Evolutionary conservation across 2,113 vertebrate genomes (phyloP).

Genomic region (Pavo muticus): DNA sequence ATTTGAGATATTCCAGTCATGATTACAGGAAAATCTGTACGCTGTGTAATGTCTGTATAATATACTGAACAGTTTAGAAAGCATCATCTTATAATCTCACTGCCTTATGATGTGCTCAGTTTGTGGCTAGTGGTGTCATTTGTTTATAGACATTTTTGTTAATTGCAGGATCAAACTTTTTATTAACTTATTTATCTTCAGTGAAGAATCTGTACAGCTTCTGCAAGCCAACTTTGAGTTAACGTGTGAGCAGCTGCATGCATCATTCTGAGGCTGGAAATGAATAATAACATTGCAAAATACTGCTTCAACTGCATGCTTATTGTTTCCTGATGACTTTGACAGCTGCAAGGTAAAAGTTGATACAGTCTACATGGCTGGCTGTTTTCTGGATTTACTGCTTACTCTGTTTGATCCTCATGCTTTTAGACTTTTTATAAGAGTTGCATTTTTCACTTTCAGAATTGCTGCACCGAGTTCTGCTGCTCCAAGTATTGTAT

Average conservation of each 20-base stretch:
- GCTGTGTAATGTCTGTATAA: not conserved
- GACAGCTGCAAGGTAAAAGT: not conserved
- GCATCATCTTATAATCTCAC: accelerated
- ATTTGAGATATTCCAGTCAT: not conserved
- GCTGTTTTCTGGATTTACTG: not conserved
- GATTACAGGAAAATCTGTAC: not conserved
- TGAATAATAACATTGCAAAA: not conserved
- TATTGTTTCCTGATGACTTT: not conserved
- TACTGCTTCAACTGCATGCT: not conserved
- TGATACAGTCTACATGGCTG: not conserved
- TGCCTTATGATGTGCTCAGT: not conserved
- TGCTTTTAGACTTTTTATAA: not conserved
- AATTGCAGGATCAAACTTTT: not conserved
- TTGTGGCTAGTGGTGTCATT: not conserved
- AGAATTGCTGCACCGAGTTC: not conserved
- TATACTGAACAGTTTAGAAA: not conserved
- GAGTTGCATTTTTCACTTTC: not conserved
- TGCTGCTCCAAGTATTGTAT: not conserved
- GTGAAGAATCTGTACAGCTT: not conserved
- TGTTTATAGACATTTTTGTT: not conserved
- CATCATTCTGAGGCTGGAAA: not conserved
- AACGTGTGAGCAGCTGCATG: not conserved
- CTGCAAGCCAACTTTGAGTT: not conserved
- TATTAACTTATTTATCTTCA: not conserved
- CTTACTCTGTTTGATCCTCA: not conserved